Percentiles rank a stretch among this genome's conserved stretches.
Evolutionary conservation across 2,113 vertebrate genomes (phyloP).

Genomic region (Cyanocitta stelleri): DNA sequence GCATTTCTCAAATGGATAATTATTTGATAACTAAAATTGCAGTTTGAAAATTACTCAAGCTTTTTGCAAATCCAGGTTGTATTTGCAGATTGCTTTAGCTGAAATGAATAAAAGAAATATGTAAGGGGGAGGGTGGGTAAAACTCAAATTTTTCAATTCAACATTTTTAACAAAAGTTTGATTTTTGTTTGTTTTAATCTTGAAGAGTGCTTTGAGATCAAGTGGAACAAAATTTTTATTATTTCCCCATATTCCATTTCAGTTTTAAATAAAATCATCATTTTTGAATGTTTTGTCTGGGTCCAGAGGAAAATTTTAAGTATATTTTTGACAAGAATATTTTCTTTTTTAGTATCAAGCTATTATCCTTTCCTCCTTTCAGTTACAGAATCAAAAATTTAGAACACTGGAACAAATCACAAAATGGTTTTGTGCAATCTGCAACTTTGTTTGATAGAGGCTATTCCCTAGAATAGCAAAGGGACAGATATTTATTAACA

Average conservation of each 20-base stretch:
- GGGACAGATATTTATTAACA: not conserved
- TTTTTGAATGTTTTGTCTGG: not conserved
- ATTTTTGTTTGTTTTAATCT: not conserved
- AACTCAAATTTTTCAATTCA: not conserved
- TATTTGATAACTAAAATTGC: not conserved
- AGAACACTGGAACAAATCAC: not conserved
- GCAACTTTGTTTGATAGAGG: not conserved
- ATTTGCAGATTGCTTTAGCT: not conserved
- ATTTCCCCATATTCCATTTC: not conserved
- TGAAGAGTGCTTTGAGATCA: not conserved
- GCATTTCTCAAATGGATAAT: not conserved
- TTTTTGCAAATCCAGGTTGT: not conserved
- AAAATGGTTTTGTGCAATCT: not conserved
- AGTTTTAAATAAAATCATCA: not conserved
- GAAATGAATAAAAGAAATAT: not conserved
- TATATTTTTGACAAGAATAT: not conserved
- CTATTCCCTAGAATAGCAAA: not conserved
- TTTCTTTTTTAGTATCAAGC: not conserved
- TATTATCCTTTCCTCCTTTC: not conserved
- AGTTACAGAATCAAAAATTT: not conserved
- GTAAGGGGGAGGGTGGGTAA: not conserved
- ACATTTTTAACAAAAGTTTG: not conserved
- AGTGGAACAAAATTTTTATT: not conserved
- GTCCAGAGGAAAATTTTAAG: not conserved
- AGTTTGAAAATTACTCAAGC: not conserved